Percentiles rank a stretch among this genome's conserved stretches.
These are phyloP conservation scores for Deroplatys truncata DNA, from an alignment of 2,888 invertebrate genomes.

Conservation along the genomic window DNA sequence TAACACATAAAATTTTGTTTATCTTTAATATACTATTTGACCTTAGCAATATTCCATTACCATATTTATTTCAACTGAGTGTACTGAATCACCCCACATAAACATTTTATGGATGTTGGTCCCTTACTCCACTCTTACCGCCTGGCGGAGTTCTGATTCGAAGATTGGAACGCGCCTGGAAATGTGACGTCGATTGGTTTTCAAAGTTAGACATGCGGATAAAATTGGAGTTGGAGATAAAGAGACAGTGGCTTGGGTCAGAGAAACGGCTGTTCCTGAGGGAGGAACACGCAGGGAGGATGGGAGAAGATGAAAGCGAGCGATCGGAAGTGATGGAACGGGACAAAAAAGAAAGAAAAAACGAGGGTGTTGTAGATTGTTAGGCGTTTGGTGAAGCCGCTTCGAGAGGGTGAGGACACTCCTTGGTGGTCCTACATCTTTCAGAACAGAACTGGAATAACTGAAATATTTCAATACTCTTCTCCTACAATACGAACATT, in stretches of 20 bases:
- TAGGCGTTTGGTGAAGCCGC: not conserved
- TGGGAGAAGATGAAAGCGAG: not conserved
- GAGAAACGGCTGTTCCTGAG: not conserved
- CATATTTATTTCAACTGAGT: not conserved
- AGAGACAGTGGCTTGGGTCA: not conserved
- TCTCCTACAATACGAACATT: too few species aligned
- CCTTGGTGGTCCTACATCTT: not conserved
- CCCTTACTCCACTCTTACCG: not conserved
- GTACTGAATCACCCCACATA: not conserved
- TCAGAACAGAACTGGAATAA: not conserved
- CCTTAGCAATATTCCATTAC: too few species aligned
- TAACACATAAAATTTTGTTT: too few species aligned
- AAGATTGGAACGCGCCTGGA: conserved; percentile 1
- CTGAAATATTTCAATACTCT: not conserved
- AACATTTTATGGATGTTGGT: not conserved
- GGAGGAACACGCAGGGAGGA: not conserved
- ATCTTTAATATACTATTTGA: too few species aligned
- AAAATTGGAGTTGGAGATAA: not conserved
- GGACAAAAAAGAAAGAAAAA: not conserved
- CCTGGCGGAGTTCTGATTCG: not conserved
- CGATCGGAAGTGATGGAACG: not conserved
- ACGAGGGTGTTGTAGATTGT: not conserved
- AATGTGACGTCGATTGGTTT: conserved; percentile 13
- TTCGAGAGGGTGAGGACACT: not conserved
- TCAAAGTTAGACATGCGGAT: conserved; percentile 13